A percentile compares a stretch with the other conserved stretches of the same genome.
phyloP scores from a whole-genome alignment of 2,797 vertebrate genomes.

The Scarus forsteni region DNA sequence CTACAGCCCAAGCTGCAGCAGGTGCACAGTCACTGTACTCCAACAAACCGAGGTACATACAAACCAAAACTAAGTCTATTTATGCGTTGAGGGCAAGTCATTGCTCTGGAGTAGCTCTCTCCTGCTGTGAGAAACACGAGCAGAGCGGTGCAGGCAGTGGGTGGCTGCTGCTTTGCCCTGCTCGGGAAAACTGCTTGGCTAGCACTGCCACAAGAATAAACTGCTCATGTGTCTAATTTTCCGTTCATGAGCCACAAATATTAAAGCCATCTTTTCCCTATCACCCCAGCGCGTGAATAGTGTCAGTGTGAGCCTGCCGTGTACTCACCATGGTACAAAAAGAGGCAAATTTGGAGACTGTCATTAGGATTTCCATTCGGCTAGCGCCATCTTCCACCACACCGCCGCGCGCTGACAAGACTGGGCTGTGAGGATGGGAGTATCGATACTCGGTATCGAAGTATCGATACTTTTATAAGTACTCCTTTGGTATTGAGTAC shows the following conservation, averaged over 20 bases:
- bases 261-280: neutral
- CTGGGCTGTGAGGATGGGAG: constrained; percentile 50
- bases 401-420: constrained; percentile 84
- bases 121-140: constrained; percentile 29
- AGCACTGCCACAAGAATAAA: constrained; percentile 57
- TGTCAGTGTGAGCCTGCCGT: neutral
- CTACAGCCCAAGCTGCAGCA: constrained; percentile 59
- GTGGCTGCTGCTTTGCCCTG: constrained; percentile 64
- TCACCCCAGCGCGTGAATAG: neutral
- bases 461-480: too few relatives aligned
- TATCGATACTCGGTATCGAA: too few relatives aligned
- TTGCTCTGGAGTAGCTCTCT: neutral
- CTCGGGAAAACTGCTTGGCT: constrained; percentile 68
- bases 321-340: constrained; percentile 98
- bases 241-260: constrained; percentile 13
- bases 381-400: constrained; percentile 97
- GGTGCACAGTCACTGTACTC: constrained; percentile 66
- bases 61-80: neutral
- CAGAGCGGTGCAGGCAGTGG: constrained; percentile 55
- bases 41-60: neutral
- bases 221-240: constrained; percentile 58
- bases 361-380: constrained; percentile 99
- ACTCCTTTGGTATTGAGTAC: too few relatives aligned
- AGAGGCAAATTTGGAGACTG: constrained; percentile 98
- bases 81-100: constrained; percentile 2